Percentiles rank a stretch among this genome's conserved stretches.
Evolutionary conservation across 2,113 vertebrate species (phyloP).

Genomic region (Anguilla rostrata): DNA sequence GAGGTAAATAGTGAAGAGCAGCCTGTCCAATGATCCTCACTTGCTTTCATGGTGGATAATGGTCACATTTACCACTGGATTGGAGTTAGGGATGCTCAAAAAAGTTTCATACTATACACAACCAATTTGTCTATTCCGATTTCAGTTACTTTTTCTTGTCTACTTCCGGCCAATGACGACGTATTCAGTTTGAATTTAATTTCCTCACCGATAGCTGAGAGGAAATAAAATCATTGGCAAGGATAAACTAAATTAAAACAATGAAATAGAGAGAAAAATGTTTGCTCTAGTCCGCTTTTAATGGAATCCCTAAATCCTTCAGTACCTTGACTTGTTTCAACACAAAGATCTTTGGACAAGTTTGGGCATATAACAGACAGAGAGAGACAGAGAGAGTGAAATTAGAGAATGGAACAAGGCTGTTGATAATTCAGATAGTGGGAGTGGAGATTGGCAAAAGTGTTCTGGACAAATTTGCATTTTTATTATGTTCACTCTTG

Average conservation of each 20-base stretch:
- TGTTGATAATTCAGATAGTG: not conserved
- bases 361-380: not conserved
- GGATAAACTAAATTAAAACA: no score
- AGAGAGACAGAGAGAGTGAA: not conserved
- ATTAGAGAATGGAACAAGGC: not conserved
- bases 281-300: conserved; percentile 17
- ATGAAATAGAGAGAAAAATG: conserved; percentile 1
- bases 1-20: not conserved
- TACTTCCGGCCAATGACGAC: not conserved
- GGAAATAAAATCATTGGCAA: no score
- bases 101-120: conserved; percentile 4
- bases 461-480: not conserved
- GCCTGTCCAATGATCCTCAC: not conserved
- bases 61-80: not conserved
- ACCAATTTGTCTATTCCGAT: not conserved
- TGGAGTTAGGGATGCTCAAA: not conserved
- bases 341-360: not conserved
- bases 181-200: conserved; percentile 18
- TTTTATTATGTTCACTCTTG: not conserved
- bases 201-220: conserved; percentile 10
- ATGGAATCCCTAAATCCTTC: conserved; percentile 20
- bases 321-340: not conserved
- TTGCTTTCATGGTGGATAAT: not conserved
- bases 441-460: not conserved
- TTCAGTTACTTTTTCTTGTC: not conserved